Conservation (phyloP, 2,113 vertebrate species). For the Mus pahari region DNA sequence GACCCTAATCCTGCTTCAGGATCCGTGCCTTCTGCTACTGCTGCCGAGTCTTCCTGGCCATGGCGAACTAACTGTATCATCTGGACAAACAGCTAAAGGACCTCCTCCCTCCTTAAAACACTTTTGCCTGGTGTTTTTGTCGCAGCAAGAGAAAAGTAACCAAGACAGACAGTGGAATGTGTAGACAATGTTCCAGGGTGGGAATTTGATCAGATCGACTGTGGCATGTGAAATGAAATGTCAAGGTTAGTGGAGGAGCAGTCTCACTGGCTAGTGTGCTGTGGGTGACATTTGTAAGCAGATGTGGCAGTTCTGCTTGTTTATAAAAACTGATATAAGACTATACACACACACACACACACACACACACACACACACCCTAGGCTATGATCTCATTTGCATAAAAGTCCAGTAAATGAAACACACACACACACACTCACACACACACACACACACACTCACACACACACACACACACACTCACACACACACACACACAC, state of each 20-base stretch:
- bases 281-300: neutral
- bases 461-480: no score
- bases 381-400: conserved; percentile 19
- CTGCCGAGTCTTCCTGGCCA: neutral
- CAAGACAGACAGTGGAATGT: neutral
- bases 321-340: conserved; percentile 25
- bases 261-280: neutral
- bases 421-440: neutral
- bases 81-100: neutral
- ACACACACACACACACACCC: neutral
- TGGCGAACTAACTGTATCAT: neutral
- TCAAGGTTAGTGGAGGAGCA: neutral
- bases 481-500: neutral
- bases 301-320: neutral
- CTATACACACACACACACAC: no score
- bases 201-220: neutral
- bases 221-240: neutral
- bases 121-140: neutral
- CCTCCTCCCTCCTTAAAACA: neutral
- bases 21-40: no score
- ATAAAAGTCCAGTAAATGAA: conserved; percentile 27
- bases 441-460: neutral
- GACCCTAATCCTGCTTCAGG: neutral
- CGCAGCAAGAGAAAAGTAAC: neutral
- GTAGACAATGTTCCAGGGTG: neutral